Evolutionary conservation across 2,797 vertebrate species (phyloP), one percentile per base, ranked within the genome.

Genomic region (Tragopan temminckii): DNA sequence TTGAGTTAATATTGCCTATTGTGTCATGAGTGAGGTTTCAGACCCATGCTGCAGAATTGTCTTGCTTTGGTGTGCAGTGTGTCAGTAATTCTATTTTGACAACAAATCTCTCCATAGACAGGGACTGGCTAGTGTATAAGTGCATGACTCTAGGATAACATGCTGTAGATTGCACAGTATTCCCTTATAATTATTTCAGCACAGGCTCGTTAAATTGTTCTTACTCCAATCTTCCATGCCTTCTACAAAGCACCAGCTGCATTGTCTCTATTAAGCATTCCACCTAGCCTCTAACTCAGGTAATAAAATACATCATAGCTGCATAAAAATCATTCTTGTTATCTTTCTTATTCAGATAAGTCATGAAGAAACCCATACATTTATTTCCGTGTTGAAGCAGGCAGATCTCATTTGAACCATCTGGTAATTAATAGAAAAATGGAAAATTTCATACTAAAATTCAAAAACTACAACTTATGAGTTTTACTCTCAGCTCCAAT

Each of bases 151-250:
- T 74, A 63, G 9, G 36, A 61, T 40, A 88, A 86, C 74, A 88
- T 83, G 35, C 35, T 78, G 45, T 68, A 85, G 17, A 75, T 55
- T 89, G 87, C 42, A 88, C 18, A 16, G 46, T 66, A 72, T 92
- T 95, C 50, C 38, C 55, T 88, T 78, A 62, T 63, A 89, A 78
- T 78, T 90, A 75, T 69, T 91, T 75, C 80, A 61, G 53, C 29
- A 76, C 9, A 31, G 13, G n/a, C 80, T 88, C 75, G 62, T 88
- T 69, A 75, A 80, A 85, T 63, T 63, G 53, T 50, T 78, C 45
- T 85, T 78, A 66, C 23, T 53, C 3, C 50, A 80, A 59, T 31
- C 55, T 83, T 50, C 82, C 80, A 91, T 75, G 59, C 14, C 31
- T 85, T 93, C 9, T 3, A 82, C 48, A 88, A 80, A 53, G 36